A percentile compares a stretch with the other conserved stretches of the same genome.
These are phyloP conservation scores for Flexamia atlantica DNA, from an alignment of 2,888 invertebrate genomes.

Conservation along the genomic window DNA sequence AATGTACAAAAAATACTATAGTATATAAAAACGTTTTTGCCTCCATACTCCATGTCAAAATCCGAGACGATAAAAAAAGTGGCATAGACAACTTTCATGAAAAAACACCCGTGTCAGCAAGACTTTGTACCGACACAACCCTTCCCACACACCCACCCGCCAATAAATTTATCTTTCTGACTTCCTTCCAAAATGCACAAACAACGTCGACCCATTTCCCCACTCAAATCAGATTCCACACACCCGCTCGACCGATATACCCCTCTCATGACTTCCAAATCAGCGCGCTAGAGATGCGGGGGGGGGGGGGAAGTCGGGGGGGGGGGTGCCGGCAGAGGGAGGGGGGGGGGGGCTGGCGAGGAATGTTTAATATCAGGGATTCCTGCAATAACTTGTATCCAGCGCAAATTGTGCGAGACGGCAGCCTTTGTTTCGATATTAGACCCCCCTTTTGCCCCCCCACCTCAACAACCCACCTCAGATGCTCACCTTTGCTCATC, in stretches of 20 bases:
- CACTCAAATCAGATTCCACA: conserved; percentile 3
- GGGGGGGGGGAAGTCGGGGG: neutral
- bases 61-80: no score
- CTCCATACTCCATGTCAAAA: no score
- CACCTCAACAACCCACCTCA: conserved; percentile 61
- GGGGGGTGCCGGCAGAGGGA: neutral
- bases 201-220: no score
- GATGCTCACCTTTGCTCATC: conserved; percentile 60
- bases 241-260: neutral
- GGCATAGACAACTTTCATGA: no score
- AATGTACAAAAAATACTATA: no score
- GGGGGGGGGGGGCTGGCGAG: conserved; percentile 37
- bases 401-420: conserved; percentile 65
- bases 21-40: no score
- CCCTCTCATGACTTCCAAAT: conserved; percentile 22
- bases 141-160: no score
- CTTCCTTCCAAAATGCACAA: no score
- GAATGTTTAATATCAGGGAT: conserved; percentile 62
- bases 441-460: conserved; percentile 64
- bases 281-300: conserved; percentile 1
- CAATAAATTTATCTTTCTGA: no score
- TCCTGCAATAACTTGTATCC: conserved; percentile 62
- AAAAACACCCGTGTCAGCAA: no score
- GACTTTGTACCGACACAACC: no score
- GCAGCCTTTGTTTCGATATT: conserved; percentile 64